Evolutionary conservation across 2,113 vertebrate genomes (phyloP).

Genomic region (Ammodytes dubius): DNA sequence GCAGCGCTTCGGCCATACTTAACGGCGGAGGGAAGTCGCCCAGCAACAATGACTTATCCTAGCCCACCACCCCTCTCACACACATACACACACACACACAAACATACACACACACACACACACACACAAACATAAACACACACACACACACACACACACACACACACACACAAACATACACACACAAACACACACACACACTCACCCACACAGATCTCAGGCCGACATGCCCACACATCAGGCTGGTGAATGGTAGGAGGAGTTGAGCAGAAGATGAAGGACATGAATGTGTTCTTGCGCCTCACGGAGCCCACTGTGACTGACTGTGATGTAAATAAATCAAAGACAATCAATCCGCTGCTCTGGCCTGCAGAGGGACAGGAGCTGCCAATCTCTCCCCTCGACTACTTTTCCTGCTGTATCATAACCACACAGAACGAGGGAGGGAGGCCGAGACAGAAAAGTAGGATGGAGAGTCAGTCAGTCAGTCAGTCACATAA

Average conservation of each 20-base stretch:
- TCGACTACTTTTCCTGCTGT: constrained; percentile 56
- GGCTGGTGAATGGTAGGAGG: constrained; percentile 59
- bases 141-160: constrained; percentile 11
- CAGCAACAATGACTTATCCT: constrained; percentile 96
- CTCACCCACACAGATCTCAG: constrained; percentile 72
- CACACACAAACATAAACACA: constrained; percentile 5
- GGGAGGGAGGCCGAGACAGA: constrained; percentile 11
- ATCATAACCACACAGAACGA: constrained; percentile 43
- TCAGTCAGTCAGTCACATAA: constrained; percentile 68
- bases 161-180: constrained; percentile 4
- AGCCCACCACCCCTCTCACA: constrained; percentile 83
- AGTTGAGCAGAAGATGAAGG: constrained; percentile 25
- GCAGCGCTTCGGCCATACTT: constrained; percentile 95
- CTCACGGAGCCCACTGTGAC: constrained; percentile 78
- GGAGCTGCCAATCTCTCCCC: constrained; percentile 54
- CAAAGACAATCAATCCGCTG: constrained; percentile 77
- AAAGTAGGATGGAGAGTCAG: constrained; percentile 36
- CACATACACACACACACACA: constrained; percentile 50
- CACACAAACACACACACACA: constrained; percentile 30
- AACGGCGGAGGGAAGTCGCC: constrained; percentile 96
- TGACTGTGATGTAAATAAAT: constrained; percentile 82
- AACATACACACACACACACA: constrained; percentile 53
- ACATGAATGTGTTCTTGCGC: constrained; percentile 65
- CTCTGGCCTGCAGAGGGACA: constrained; percentile 56
- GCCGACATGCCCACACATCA: constrained; percentile 72